These are phyloP conservation scores for Melieria crassipennis DNA, from an alignment of 2,888 invertebrate species.

Conservation along the genomic window DNA sequence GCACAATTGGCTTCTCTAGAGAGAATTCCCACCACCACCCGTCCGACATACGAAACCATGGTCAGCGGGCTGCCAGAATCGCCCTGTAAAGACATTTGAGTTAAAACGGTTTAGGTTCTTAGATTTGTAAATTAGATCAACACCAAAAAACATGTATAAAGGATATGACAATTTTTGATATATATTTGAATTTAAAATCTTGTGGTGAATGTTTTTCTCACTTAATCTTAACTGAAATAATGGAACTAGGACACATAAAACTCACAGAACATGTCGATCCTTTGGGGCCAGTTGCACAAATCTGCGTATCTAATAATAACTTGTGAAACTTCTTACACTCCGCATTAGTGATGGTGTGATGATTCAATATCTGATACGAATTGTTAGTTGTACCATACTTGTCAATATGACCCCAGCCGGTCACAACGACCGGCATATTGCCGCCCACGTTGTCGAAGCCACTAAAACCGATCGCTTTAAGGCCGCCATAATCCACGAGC, in stretches of 20 bases:
- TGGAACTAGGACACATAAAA: not conserved
- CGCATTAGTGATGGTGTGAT: slow-evolving; percentile 57
- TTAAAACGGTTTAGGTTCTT: too few relatives aligned
- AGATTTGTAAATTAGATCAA: too few relatives aligned
- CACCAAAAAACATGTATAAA: too few relatives aligned
- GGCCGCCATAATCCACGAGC: slow-evolving; percentile 49
- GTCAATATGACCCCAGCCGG: slow-evolving; percentile 59
- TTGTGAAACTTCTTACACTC: slow-evolving; percentile 51
- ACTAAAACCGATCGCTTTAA: slow-evolving; percentile 62
- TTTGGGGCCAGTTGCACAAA: slow-evolving; percentile 55
- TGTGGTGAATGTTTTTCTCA: too few relatives aligned
- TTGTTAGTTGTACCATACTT: slow-evolving; percentile 51
- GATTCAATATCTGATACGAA: slow-evolving; percentile 55
- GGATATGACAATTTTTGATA: too few relatives aligned
- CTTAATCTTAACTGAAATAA: too few relatives aligned
- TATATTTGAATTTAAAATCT: too few relatives aligned
- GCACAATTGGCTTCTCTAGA: slow-evolving; percentile 49
- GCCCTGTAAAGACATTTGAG: slow-evolving; percentile 31
- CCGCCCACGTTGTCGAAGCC: slow-evolving; percentile 44
- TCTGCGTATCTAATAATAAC: slow-evolving; percentile 48
- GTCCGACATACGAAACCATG: slow-evolving; percentile 42
- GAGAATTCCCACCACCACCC: slow-evolving; percentile 54
- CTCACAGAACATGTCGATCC: slow-evolving; percentile 60
- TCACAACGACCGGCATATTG: slow-evolving; percentile 55
- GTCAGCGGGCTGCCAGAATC: slow-evolving; percentile 50